Conservation (phyloP, 2,888 invertebrate species). For the Cephalotes varians region DNA sequence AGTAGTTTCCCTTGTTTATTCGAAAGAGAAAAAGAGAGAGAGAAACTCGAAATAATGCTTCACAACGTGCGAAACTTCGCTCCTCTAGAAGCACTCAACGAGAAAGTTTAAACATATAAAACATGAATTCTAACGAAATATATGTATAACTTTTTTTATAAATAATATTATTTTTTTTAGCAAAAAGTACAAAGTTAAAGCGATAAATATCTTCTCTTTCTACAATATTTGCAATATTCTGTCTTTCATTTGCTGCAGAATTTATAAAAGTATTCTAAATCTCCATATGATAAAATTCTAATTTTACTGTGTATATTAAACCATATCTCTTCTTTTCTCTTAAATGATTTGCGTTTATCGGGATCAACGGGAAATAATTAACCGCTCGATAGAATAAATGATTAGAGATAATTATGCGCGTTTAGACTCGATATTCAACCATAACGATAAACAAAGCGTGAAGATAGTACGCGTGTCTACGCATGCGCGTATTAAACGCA, state of each 20-base stretch:
- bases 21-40: slow-evolving; percentile 20
- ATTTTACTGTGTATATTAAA: neutral
- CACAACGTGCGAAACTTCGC: slow-evolving; percentile 7
- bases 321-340: neutral
- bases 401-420: slow-evolving; percentile 15
- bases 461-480: slow-evolving; percentile 2
- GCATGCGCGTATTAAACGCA: slow-evolving; percentile 6
- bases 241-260: neutral
- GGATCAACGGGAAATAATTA: neutral
- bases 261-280: neutral
- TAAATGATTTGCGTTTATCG: neutral
- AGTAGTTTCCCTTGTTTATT: slow-evolving; percentile 30
- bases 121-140: neutral
- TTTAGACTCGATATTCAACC: neutral
- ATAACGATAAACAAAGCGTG: slow-evolving; percentile 12
- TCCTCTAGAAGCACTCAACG: slow-evolving; percentile 11
- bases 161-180: neutral
- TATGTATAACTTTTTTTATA: neutral
- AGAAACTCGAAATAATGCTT: slow-evolving; percentile 3
- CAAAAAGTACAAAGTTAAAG: neutral
- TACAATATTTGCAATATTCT: neutral
- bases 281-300: neutral
- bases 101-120: slow-evolving; percentile 16
- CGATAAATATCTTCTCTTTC: neutral
- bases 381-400: neutral